Base-by-base conservation (phyloP, 1,140 invertebrate species). In the Penaeus chinensis region DNA sequence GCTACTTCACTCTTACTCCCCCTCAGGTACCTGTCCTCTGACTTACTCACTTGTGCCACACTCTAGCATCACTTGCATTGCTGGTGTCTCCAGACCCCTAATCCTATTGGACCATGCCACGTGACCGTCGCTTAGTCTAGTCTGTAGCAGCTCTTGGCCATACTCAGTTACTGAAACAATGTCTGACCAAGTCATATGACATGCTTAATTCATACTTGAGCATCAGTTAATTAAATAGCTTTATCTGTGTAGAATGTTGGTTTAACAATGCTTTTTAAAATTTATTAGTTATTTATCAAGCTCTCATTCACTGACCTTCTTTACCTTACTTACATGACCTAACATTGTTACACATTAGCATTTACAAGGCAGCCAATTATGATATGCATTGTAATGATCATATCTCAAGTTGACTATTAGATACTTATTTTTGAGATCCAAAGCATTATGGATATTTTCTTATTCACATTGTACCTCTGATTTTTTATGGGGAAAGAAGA, bases 1-100 rank as follows among this genome's bases (percentile, higher is more conserved):
- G 82, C 82, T 88, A 88, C 87, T 88, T 84, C 87, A 88, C 77
- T 88, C 87, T 88, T 88, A 88, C 87, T 88, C 87, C 81, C 87
- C 87, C 77, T 88, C 87, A 88, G 87, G 87, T 88, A 88, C 87
- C 87, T 88, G 62, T 79, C 87, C 82, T 79, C 66, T 80, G 63
- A 77, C 87, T 88, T 76, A 86, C 85, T 88, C 86, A 82, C 86
- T 79, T 71, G 62, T 88, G 47, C 81, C 77, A 83, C 81, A 87
- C 86, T 77, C 86, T 83, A 83, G 86, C 81, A 82, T 87, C 66
- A 87, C 81, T 77, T 61, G 60, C 69, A 65, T 62, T 81, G 66
- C 61, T 65, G 66, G 74, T 54, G 32, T 37, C 65, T 69, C 60
- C 65, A 79, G 37, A 24, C 24, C 54, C 22, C 47, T 79, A 19